Evolutionary conservation across 2,797 vertebrate genomes (phyloP).

Genomic region (Falco rusticolus): DNA sequence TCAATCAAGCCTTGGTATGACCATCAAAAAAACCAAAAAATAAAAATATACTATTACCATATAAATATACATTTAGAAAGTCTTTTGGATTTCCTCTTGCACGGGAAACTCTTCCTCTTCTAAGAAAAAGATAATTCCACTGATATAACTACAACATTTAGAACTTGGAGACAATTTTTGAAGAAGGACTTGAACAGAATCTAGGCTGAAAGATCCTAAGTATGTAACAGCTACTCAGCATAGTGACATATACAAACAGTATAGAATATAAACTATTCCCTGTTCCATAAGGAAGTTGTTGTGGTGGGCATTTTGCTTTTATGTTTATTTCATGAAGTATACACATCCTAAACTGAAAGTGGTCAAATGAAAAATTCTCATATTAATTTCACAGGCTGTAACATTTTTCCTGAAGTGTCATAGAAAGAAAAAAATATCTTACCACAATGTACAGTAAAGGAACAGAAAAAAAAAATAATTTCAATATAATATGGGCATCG

Average conservation of each 20-base stretch:
- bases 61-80: background rate
- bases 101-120: accelerated
- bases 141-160: background rate
- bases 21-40: background rate
- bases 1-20: background rate
- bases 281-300: background rate
- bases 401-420: background rate
- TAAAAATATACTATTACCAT: background rate
- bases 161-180: background rate
- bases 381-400: accelerated
- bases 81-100: background rate
- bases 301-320: no score
- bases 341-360: background rate
- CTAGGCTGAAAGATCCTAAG: background rate
- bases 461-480: background rate
- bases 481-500: background rate
- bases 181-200: background rate
- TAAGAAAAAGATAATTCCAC: background rate
- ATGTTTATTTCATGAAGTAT: background rate
- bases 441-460: no score
- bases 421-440: background rate
- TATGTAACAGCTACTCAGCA: background rate
- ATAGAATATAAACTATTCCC: background rate
- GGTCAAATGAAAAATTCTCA: background rate
- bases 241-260: background rate